Percentiles rank a stretch among this genome's conserved stretches.
phyloP scores from a whole-genome alignment of 2,797 vertebrate species.

The Rhyacichthys aspro region DNA sequence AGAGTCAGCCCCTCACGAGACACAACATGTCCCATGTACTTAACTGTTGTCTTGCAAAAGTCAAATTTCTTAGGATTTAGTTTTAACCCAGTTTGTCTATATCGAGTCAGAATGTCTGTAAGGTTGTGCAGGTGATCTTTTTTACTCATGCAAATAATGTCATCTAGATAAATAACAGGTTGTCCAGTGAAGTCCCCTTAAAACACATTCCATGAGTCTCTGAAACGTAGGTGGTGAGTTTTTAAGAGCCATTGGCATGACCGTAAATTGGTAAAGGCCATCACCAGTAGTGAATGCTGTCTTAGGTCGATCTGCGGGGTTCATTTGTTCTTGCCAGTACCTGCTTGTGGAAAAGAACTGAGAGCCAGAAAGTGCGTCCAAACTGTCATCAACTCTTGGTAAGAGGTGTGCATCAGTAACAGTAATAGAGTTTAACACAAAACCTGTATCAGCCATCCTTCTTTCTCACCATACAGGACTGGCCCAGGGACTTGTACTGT shows the following conservation, averaged over 20 bases:
- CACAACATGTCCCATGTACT: constrained; percentile 22
- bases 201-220: constrained; percentile 32
- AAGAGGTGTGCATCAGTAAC: not conserved
- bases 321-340: constrained; percentile 31
- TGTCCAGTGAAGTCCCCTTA: constrained; percentile 35
- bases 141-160: constrained; percentile 26
- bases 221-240: constrained; percentile 25
- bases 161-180: constrained; percentile 30
- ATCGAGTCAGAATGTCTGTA: constrained; percentile 25
- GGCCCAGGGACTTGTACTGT: constrained; percentile 8
- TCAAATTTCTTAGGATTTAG: constrained; percentile 38
- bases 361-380: not conserved
- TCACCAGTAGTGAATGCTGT: constrained; percentile 30
- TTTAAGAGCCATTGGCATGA: constrained; percentile 34
- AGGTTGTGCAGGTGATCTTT: constrained; percentile 21
- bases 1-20: constrained; percentile 13
- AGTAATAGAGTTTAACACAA: not conserved
- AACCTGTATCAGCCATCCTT: constrained; percentile 12
- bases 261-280: constrained; percentile 28
- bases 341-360: not conserved
- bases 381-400: not conserved
- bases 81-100: constrained; percentile 36
- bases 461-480: constrained; percentile 11
- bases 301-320: constrained; percentile 17
- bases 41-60: constrained; percentile 16